Evolutionary conservation across 2,888 invertebrate species (phyloP).

Genomic region (Acheta domesticus): DNA sequence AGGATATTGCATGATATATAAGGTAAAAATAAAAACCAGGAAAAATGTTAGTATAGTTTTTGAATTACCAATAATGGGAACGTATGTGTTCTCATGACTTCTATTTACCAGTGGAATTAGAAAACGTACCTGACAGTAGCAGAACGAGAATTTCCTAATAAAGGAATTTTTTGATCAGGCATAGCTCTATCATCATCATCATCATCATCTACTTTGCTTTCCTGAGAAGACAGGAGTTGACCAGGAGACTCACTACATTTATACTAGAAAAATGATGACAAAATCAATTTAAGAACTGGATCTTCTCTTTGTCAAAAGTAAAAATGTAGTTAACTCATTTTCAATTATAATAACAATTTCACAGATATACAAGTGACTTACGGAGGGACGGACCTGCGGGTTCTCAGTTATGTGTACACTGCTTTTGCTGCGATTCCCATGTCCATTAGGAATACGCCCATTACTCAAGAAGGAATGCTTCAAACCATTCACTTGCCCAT

Average conservation of each 20-base stretch:
- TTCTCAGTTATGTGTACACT: slow-evolving; percentile 63
- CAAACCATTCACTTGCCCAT: slow-evolving; percentile 52
- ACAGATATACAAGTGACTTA: slow-evolving; percentile 37
- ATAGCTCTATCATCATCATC: neutral
- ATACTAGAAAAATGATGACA: neutral
- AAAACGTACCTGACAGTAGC: neutral
- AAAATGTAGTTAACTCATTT: neutral
- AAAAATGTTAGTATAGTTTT: no score
- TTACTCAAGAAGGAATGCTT: slow-evolving; percentile 51
- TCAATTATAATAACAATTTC: neutral
- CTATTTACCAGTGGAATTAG: neutral
- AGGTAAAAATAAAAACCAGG: no score
- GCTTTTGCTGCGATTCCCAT: slow-evolving; percentile 39
- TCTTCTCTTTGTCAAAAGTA: neutral
- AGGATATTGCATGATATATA: neutral
- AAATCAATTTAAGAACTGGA: neutral
- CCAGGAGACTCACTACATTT: slow-evolving; percentile 5
- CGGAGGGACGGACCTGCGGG: slow-evolving; percentile 54
- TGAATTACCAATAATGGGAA: no score
- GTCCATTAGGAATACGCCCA: slow-evolving; percentile 55
- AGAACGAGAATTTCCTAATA: neutral
- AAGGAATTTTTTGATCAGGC: neutral
- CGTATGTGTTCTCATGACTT: neutral
- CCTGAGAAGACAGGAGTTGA: slow-evolving; percentile 12
- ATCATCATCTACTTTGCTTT: neutral